phyloP scores from a whole-genome alignment of 2,797 vertebrate species.

The Centroberyx gerrardi region DNA sequence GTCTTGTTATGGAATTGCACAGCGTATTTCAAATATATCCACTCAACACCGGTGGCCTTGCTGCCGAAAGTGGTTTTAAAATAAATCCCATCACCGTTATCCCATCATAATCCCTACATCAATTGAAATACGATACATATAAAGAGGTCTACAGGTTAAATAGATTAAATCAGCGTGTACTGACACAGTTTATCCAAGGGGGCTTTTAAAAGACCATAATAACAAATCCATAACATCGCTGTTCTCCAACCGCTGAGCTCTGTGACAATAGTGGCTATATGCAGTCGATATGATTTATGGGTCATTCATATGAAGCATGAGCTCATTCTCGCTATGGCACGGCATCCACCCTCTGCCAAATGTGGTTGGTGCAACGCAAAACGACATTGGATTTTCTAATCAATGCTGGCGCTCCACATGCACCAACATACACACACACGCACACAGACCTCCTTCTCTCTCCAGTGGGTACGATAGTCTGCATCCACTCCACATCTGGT shows the following conservation, averaged over 20 bases:
- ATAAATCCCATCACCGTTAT: constrained; percentile 35
- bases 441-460: constrained; percentile 59
- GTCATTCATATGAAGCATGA: constrained; percentile 69
- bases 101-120: constrained; percentile 39
- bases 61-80: constrained; percentile 34
- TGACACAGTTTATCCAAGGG: constrained; percentile 35
- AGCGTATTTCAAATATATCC: constrained; percentile 21
- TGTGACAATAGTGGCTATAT: constrained; percentile 51
- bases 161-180: constrained; percentile 13
- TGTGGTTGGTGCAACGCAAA: constrained; percentile 74
- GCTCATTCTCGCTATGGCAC: constrained; percentile 64
- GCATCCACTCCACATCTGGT: constrained; percentile 84
- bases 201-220: constrained; percentile 41
- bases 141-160: constrained; percentile 27
- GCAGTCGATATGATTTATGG: constrained; percentile 69
- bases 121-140: constrained; percentile 8
- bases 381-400: constrained; percentile 78
- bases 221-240: constrained; percentile 16
- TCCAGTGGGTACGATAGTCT: constrained; percentile 71
- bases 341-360: constrained; percentile 63
- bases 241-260: constrained; percentile 35
- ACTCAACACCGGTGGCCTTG: constrained; percentile 11
- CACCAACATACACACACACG: constrained; percentile 42
- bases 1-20: constrained; percentile 19
- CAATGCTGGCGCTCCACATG: constrained; percentile 63